A percentile compares a stretch with the other conserved stretches of the same genome.
phyloP scores from a whole-genome alignment of 2,113 vertebrate genomes.

The Centrocercus urophasianus region DNA sequence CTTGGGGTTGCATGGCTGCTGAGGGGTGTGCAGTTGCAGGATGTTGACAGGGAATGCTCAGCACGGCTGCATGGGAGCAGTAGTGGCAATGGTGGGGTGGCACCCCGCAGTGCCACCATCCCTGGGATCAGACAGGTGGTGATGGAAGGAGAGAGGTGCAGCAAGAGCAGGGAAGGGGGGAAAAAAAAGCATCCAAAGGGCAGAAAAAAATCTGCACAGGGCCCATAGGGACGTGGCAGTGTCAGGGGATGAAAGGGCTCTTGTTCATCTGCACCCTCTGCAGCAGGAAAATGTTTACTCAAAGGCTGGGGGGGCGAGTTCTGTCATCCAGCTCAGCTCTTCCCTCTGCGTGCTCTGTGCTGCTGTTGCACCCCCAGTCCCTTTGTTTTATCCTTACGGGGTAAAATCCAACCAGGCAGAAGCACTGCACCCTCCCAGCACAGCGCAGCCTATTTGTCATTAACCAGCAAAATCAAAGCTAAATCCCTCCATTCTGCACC shows the following conservation, averaged over 20 bases:
- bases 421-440: background rate
- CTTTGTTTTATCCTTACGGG: background rate
- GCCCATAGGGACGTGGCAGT: background rate
- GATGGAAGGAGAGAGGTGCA: background rate
- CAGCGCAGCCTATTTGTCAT: background rate
- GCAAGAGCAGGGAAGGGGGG: background rate
- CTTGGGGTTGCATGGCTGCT: too few species aligned
- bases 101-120: background rate
- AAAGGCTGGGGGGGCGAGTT: background rate
- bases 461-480: background rate
- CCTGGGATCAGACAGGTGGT: background rate
- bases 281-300: conserved; percentile 28
- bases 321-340: background rate
- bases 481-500: background rate
- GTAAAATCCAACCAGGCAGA: background rate
- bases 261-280: conserved; percentile 37
- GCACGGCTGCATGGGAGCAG: background rate
- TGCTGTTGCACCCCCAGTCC: background rate
- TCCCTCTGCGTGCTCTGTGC: background rate
- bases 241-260: conserved; percentile 46
- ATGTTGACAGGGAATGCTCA: background rate
- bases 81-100: background rate
- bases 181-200: background rate
- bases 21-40: background rate
- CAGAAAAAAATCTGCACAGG: background rate